Conservation (phyloP, 2,113 vertebrate genomes). For the Rhinolophus ferrumequinum region DNA sequence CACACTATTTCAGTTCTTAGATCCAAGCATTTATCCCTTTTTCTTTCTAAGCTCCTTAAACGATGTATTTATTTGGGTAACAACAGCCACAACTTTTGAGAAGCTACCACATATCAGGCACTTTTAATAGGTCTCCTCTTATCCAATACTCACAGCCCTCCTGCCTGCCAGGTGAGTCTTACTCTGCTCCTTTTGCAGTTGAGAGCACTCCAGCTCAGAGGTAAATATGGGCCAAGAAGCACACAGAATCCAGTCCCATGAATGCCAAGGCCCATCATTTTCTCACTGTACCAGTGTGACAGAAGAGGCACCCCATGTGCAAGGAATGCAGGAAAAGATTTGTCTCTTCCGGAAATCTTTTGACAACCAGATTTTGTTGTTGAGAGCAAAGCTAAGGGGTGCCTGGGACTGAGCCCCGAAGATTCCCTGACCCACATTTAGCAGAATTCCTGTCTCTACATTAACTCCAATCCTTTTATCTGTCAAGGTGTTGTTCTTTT, state of each 20-base stretch:
- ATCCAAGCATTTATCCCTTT: background rate
- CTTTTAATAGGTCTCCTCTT: background rate
- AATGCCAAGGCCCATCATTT: background rate
- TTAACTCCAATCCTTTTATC: background rate
- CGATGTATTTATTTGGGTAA: background rate
- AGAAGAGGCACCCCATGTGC: background rate
- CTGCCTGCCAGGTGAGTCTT: background rate
- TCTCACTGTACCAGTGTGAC: background rate
- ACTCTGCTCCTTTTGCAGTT: no score
- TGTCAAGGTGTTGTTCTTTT: background rate
- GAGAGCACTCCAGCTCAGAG: background rate
- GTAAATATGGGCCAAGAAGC: background rate
- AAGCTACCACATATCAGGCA: background rate
- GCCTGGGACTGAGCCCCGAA: background rate
- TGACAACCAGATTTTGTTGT: background rate
- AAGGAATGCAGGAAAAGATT: background rate
- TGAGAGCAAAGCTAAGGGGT: background rate
- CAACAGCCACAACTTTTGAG: background rate
- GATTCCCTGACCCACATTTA: background rate
- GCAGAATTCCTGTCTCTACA: background rate
- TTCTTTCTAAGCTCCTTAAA: background rate
- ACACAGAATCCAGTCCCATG: background rate
- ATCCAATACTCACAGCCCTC: background rate
- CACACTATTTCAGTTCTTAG: background rate
- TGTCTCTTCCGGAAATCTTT: background rate